Percentiles rank a stretch among this genome's conserved stretches.
Conservation (phyloP, 2,888 invertebrate species). For the Rhingia rostrata region DNA sequence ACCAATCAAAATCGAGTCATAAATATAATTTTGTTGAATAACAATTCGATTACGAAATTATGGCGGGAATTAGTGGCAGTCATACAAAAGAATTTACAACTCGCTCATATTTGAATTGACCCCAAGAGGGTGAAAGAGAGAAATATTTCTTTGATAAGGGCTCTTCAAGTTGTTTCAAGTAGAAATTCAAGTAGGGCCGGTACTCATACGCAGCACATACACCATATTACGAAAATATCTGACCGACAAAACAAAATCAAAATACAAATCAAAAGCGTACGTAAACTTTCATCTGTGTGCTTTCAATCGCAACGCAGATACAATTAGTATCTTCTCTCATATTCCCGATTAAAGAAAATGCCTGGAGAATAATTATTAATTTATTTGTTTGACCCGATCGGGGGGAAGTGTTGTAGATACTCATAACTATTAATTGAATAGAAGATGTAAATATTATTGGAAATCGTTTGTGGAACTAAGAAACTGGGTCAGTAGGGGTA, state of each 20-base stretch:
- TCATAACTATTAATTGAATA: no score
- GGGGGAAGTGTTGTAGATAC: no score
- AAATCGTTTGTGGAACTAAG: not conserved
- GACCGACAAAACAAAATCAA: no score
- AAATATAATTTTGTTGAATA: no score
- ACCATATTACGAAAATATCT: no score
- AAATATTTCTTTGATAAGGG: constrained; percentile 34
- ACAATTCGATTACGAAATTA: no score
- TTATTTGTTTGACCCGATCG: no score
- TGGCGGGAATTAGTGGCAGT: no score
- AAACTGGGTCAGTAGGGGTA: constrained; percentile 7
- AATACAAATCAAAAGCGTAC: constrained; percentile 6
- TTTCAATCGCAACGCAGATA: constrained; percentile 30
- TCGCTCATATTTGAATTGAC: constrained; percentile 23
- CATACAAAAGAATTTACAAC: constrained; percentile 23
- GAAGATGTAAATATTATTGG: constrained; percentile 18
- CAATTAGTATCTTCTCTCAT: constrained; percentile 30
- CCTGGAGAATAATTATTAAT: no score
- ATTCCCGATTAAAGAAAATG: not conserved
- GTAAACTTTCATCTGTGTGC: not conserved
- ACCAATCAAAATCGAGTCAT: no score
- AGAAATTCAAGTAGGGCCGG: no score
- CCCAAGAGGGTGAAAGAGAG: constrained; percentile 9
- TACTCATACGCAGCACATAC: no score
- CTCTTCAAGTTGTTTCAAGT: not conserved